These are phyloP conservation scores for Julus scanicus DNA, from an alignment of 2,888 invertebrate genomes.

Conservation along the genomic window DNA sequence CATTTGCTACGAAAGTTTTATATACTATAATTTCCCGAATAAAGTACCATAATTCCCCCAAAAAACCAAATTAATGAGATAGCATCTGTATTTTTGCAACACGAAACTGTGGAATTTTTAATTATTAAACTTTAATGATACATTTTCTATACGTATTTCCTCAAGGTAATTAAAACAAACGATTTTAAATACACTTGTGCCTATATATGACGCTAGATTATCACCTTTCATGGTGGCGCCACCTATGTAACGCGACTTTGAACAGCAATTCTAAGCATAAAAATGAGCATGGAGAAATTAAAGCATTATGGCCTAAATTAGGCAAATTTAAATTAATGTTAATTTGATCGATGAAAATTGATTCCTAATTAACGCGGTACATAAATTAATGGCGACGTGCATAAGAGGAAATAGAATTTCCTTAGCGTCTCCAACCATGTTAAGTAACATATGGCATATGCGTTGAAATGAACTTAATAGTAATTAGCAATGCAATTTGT, in stretches of 20 bases:
- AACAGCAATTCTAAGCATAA: neutral
- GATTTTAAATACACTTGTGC: no score
- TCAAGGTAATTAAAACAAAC: no score
- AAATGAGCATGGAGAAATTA: neutral
- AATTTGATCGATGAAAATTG: slow-evolving; percentile 28
- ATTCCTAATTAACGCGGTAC: neutral
- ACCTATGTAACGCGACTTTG: neutral
- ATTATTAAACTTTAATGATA: no score
- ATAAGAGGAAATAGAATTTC: slow-evolving; percentile 5
- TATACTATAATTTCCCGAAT: no score
- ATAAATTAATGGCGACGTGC: neutral
- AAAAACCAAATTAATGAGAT: no score
- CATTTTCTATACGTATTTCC: no score
- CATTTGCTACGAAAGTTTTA: no score
- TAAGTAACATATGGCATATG: slow-evolving; percentile 11
- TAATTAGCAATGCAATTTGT: slow-evolving; percentile 27
- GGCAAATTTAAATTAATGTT: neutral
- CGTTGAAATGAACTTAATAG: slow-evolving; percentile 7
- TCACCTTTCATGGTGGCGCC: neutral
- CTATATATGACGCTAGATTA: neutral
- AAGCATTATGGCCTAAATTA: slow-evolving; percentile 13
- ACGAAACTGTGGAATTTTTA: no score
- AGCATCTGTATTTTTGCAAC: no score
- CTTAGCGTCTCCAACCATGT: neutral
- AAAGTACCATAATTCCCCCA: no score